Conservation (phyloP, 2,888 invertebrate genomes). For the Pseudococcus viburni region DNA sequence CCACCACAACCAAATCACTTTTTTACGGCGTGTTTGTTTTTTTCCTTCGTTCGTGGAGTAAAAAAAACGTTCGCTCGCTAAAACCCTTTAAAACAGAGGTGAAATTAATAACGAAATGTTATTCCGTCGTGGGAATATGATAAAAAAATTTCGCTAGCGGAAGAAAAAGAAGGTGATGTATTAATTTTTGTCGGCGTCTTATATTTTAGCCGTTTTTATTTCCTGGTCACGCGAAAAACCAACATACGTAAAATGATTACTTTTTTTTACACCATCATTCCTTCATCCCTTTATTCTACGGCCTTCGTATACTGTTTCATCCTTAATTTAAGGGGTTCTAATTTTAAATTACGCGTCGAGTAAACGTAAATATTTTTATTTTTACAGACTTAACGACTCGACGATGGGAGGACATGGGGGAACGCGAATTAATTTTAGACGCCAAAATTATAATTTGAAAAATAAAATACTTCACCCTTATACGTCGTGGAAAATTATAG, state of each 20-base stretch:
- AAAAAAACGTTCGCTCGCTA: conserved; percentile 17
- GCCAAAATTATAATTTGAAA: conserved; percentile 40
- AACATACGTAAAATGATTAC: conserved; percentile 49
- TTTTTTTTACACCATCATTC: not conserved
- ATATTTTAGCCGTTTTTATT: conserved; percentile 47
- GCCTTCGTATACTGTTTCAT: conserved; percentile 19
- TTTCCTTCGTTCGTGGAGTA: not conserved
- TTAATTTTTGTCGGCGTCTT: conserved; percentile 52
- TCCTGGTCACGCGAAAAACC: conserved; percentile 48
- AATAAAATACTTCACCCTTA: not conserved
- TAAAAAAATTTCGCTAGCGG: conserved; percentile 40
- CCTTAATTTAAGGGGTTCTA: conserved; percentile 44
- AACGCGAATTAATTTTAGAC: conserved; percentile 34
- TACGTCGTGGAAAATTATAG: not conserved
- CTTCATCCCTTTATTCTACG: not conserved
- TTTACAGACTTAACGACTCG: conserved; percentile 2
- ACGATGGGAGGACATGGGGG: not conserved
- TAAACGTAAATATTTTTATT: conserved; percentile 41
- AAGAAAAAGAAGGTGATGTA: conserved; percentile 49
- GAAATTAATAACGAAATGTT: conserved; percentile 55
- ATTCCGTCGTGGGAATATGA: conserved; percentile 38
- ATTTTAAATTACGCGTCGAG: conserved; percentile 42
- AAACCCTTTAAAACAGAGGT: conserved; percentile 51
- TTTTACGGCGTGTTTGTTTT: conserved; percentile 46
- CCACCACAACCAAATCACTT: conserved; percentile 40